Conservation (phyloP, 2,113 vertebrate species). For the Pao palembangensis region DNA sequence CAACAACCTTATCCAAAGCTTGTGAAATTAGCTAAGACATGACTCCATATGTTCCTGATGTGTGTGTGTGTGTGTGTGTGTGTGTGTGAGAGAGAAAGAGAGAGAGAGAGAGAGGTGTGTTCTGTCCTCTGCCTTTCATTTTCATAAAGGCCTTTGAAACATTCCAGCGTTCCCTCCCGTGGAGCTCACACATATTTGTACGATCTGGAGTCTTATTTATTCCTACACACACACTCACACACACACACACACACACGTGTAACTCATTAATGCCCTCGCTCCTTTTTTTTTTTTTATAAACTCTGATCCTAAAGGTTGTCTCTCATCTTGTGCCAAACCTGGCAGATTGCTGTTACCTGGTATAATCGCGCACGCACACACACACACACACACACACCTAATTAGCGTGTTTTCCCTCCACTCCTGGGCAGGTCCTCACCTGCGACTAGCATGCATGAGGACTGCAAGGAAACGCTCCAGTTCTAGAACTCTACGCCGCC, state of each 20-base stretch:
- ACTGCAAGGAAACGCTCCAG: constrained; percentile 8
- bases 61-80: too few relatives aligned
- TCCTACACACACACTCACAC: not conserved
- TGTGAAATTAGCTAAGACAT: too few relatives aligned
- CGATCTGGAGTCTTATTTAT: constrained; percentile 44
- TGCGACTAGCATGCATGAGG: constrained; percentile 20
- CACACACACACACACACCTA: constrained; percentile 16
- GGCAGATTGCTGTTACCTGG: constrained; percentile 15
- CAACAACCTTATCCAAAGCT: too few relatives aligned
- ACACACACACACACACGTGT: constrained; percentile 7
- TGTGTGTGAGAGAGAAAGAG: too few relatives aligned
- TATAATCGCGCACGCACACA: constrained; percentile 13
- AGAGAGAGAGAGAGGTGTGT: too few relatives aligned
- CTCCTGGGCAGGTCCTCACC: constrained; percentile 26
- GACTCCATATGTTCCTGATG: too few relatives aligned
- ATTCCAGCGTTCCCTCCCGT: not conserved
- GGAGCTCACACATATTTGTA: constrained; percentile 25
- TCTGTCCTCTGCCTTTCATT: not conserved
- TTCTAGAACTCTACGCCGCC: constrained; percentile 41
- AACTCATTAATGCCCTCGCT: constrained; percentile 15
- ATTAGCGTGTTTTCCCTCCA: constrained; percentile 23
- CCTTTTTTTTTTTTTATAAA: constrained; percentile 22
- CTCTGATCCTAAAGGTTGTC: constrained; percentile 9
- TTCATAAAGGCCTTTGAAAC: constrained; percentile 21
- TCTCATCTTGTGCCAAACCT: constrained; percentile 57